These are phyloP conservation scores for Agrochola litura DNA, from an alignment of 2,888 invertebrate genomes.

Conservation along the genomic window DNA sequence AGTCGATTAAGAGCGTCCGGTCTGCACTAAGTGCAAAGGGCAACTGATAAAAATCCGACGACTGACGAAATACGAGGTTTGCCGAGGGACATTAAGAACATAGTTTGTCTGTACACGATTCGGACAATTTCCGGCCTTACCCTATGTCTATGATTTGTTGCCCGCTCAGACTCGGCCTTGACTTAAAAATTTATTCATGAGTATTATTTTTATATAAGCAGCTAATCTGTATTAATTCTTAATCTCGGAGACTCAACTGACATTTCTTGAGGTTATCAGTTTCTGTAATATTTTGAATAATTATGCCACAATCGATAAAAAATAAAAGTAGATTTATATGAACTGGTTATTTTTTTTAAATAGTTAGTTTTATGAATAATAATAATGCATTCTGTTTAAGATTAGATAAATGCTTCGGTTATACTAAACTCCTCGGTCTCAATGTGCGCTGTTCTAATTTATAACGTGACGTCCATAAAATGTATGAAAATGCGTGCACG, in stretches of 20 bases:
- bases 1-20: too few relatives aligned
- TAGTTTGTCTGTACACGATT: neutral
- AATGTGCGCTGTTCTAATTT: neutral
- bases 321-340: neutral
- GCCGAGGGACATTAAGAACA: too few relatives aligned
- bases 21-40: too few relatives aligned
- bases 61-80: too few relatives aligned
- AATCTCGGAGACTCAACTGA: neutral
- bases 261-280: neutral
- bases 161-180: neutral
- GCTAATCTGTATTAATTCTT: slow-evolving; percentile 15
- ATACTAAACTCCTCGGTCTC: neutral
- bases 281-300: neutral
- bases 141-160: neutral
- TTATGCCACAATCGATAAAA: neutral
- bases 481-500: neutral
- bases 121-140: neutral
- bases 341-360: neutral
- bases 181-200: neutral
- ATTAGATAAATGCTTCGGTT: neutral
- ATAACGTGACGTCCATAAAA: neutral
- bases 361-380: neutral
- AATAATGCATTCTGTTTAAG: neutral
- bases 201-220: neutral
- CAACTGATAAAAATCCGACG: too few relatives aligned